Conservation (phyloP, 2,797 vertebrate species). For the Natrix natrix region DNA sequence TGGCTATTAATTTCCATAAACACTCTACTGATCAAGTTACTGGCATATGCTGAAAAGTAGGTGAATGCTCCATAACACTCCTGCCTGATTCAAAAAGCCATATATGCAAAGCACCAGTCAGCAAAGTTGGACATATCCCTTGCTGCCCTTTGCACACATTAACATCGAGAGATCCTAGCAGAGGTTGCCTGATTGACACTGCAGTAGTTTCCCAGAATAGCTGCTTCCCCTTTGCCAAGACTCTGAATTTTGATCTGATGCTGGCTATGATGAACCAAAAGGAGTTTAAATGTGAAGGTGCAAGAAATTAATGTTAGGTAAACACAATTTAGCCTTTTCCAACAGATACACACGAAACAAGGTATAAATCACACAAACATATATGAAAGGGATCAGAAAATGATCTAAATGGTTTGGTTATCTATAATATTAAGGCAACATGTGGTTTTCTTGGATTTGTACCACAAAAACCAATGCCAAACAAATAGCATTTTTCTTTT, state of each 20-base stretch:
- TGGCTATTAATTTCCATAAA: background rate
- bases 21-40: background rate
- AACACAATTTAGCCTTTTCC: background rate
- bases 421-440: background rate
- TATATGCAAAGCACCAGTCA: background rate
- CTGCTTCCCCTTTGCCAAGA: background rate
- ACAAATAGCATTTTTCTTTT: background rate
- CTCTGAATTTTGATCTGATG: background rate
- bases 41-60: background rate
- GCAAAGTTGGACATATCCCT: background rate
- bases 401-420: background rate
- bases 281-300: slow-evolving; percentile 14
- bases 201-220: background rate
- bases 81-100: background rate
- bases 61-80: background rate
- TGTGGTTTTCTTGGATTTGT: background rate
- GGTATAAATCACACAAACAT: background rate
- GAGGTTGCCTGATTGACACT: background rate
- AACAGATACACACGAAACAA: background rate
- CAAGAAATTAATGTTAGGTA: background rate
- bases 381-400: background rate
- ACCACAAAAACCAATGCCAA: background rate
- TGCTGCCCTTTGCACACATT: background rate
- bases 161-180: background rate
- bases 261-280: background rate